Conservation (phyloP, 2,797 vertebrate genomes). For the Podarcis lilfordi region DNA sequence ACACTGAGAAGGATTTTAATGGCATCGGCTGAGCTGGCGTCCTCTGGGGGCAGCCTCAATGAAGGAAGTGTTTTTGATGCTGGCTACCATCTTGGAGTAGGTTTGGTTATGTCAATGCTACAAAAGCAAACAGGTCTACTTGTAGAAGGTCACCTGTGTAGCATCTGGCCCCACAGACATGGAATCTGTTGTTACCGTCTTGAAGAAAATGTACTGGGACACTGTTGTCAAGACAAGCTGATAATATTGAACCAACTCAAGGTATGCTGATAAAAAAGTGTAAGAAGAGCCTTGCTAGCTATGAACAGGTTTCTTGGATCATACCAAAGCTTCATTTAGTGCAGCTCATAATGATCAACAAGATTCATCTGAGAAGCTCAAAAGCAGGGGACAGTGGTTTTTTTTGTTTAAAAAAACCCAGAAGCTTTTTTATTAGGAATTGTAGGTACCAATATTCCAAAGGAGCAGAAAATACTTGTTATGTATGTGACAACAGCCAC, state of each 20-base stretch:
- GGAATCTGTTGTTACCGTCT: not conserved
- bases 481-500: no score
- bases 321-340: not conserved
- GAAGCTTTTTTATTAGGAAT: not conserved
- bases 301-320: not conserved
- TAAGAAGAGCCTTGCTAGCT: not conserved
- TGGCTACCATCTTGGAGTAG: not conserved
- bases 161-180: not conserved
- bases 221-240: not conserved
- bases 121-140: not conserved
- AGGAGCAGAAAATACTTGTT: no score
- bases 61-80: not conserved
- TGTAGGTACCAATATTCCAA: no score
- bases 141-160: not conserved
- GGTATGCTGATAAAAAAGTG: not conserved
- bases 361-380: not conserved
- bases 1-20: fast-evolving
- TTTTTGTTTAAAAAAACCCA: no score
- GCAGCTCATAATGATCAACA: not conserved
- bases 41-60: not conserved
- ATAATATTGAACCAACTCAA: not conserved
- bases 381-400: not conserved
- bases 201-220: not conserved
- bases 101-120: not conserved
- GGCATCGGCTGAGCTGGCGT: fast-evolving